phyloP scores from a whole-genome alignment of 2,797 vertebrate genomes.

The Cuculus canorus region DNA sequence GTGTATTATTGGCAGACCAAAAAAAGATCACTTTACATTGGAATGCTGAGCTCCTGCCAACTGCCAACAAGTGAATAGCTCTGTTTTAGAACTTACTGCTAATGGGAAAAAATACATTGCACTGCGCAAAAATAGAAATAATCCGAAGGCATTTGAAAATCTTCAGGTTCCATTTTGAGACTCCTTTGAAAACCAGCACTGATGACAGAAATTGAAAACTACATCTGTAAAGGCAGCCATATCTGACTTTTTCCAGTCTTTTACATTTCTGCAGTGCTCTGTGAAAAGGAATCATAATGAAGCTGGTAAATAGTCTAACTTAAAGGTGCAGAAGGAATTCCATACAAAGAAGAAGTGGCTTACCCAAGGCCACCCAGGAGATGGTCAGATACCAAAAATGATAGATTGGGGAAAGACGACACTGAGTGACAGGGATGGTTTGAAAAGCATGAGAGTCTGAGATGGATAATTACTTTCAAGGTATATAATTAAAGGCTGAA shows the following conservation, averaged over 20 bases:
- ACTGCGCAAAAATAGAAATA: not conserved
- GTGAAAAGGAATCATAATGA: not conserved
- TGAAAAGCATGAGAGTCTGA: not conserved
- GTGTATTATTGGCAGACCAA: constrained; percentile 41
- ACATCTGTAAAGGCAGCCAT: not conserved
- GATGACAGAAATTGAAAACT: not conserved
- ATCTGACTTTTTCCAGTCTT: not conserved
- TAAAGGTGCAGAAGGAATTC: not conserved
- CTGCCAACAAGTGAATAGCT: not conserved
- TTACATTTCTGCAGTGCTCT: not conserved
- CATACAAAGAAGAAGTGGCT: not conserved
- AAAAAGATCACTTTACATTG: constrained; percentile 52
- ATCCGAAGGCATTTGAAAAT: not conserved
- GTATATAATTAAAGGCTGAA: not conserved
- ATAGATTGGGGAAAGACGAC: not conserved
- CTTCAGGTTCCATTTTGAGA: not conserved
- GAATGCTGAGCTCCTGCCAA: constrained; percentile 43
- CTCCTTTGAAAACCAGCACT: not conserved
- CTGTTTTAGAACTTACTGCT: constrained; percentile 31
- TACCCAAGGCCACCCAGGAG: not conserved
- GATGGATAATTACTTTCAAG: not conserved
- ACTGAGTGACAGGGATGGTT: not conserved
- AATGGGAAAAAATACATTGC: not conserved
- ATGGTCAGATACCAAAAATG: not conserved
- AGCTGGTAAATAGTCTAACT: not conserved